Percentiles rank a stretch among this genome's conserved stretches.
phyloP scores from a whole-genome alignment of 2,888 invertebrate species.

The Volucella inflata region DNA sequence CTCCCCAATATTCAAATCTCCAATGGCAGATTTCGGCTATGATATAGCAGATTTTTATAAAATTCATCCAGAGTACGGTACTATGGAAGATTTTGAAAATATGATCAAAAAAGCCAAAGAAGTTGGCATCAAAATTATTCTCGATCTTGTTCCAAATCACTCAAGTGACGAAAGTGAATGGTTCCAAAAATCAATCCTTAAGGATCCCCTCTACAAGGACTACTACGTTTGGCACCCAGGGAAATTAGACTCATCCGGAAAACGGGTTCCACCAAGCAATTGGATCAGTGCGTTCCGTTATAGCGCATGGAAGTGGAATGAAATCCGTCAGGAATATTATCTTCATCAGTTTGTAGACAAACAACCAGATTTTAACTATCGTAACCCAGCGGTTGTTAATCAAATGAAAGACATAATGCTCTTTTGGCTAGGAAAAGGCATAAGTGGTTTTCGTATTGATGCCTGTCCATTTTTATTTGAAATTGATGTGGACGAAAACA shows the following conservation, averaged over 20 bases:
- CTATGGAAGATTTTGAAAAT: slow-evolving; percentile 88
- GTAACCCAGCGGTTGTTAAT: slow-evolving; percentile 84
- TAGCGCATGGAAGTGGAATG: slow-evolving; percentile 87
- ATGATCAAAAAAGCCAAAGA: slow-evolving; percentile 85
- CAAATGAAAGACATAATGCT: slow-evolving; percentile 86
- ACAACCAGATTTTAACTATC: slow-evolving; percentile 88
- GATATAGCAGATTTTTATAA: slow-evolving; percentile 89
- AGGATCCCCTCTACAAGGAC: slow-evolving; percentile 87
- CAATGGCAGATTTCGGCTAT: slow-evolving; percentile 91
- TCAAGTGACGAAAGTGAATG: slow-evolving; percentile 91
- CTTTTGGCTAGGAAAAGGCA: slow-evolving; percentile 87
- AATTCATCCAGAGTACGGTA: slow-evolving; percentile 89
- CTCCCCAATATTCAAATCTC: slow-evolving; percentile 90
- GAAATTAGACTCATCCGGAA: slow-evolving; percentile 81
- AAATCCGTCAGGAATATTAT: slow-evolving; percentile 86
- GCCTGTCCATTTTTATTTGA: slow-evolving; percentile 82
- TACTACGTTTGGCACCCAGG: slow-evolving; percentile 90
- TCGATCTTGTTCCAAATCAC: slow-evolving; percentile 86
- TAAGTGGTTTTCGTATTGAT: slow-evolving; percentile 87
- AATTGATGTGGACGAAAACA: slow-evolving; percentile 77
- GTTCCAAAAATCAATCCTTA: slow-evolving; percentile 89
- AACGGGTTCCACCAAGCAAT: slow-evolving; percentile 84
- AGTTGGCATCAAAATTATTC: slow-evolving; percentile 83
- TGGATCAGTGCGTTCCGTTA: slow-evolving; percentile 85
- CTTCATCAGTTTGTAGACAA: slow-evolving; percentile 86